Base-by-base conservation (phyloP, 2,797 vertebrate species). In the Myotis planiceps region DNA sequence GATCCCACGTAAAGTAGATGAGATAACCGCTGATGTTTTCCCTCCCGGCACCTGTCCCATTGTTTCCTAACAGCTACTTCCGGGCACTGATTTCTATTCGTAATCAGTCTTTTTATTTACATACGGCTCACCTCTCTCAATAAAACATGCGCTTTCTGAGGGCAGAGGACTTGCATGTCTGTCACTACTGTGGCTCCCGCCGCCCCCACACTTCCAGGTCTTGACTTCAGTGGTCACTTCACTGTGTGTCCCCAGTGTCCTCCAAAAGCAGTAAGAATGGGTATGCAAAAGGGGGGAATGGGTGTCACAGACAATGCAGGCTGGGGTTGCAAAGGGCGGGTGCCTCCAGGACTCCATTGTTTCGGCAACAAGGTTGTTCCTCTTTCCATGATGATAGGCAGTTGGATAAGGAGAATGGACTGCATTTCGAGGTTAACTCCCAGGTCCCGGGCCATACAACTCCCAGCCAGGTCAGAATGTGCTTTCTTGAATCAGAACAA, bases 241-340 rank as follows among this genome's bases (percentile, higher is more conserved):
- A 8, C 18, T 37, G 0, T 37, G 23, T 1, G 9, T 4, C 12
- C 2, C 12, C 14, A n/a, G 34, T 25, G 47, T 34, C 27, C n/a
- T 25, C 29, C 45, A 65, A 79, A 58, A 58, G 55, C 2, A 58
- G 1, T 29, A 58, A 58, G 25, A 58, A 58, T 58, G 55, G 55
- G 55, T 58, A 5, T 29, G 55, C 25, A 13, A 58, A 58, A 27
- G 1, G 25, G 55, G 55, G 12, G 23, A 25, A 13, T 27, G 25
- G 55, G 12, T 12, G 13, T 58, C 1, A 29, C 25, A 6, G 25
- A 60, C 27, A 60, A 5, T 60, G 13, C 58, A 14, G 58, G 58
- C 58, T 29, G 58, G 25, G 27, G 5, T 15, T 60, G 27, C 58
- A 29, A 60, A 29, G 5, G 25, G 25, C 12, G 13, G 5, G 27